phyloP scores from a whole-genome alignment of 2,888 invertebrate genomes.

The Orthonychiurus folsomi region DNA sequence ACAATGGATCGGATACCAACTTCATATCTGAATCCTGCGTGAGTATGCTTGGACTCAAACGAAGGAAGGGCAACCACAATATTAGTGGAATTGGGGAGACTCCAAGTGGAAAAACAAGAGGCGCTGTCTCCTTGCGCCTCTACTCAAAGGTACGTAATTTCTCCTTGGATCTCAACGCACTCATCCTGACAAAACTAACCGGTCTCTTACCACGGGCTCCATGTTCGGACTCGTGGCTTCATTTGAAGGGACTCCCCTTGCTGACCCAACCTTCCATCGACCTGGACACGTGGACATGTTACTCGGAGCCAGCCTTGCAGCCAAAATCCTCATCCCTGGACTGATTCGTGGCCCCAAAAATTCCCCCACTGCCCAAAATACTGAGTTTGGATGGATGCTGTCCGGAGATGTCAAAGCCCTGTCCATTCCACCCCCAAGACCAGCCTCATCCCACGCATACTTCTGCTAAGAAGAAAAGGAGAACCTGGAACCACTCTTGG shows the following conservation, averaged over 20 bases:
- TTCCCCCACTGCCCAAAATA: constrained; percentile 1
- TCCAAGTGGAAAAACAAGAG: not conserved
- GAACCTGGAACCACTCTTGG: not conserved
- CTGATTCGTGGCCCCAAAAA: not conserved
- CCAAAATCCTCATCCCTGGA: not conserved
- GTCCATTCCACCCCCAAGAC: too few relatives aligned
- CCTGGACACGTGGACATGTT: constrained; percentile 1
- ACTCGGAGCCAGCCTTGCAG: not conserved
- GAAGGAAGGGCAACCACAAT: not conserved
- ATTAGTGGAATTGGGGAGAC: not conserved
- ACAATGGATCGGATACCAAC: not conserved
- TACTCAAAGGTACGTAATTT: not conserved
- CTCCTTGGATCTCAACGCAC: not conserved
- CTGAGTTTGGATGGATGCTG: constrained; percentile 8
- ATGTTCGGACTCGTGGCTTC: not conserved
- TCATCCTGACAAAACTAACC: not conserved
- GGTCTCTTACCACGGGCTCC: not conserved
- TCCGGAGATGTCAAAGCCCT: not conserved
- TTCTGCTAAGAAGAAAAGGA: not conserved
- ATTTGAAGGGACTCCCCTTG: constrained; percentile 2
- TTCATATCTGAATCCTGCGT: constrained; percentile 5
- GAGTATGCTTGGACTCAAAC: not conserved
- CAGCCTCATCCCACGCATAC: not conserved
- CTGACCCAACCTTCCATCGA: not conserved
- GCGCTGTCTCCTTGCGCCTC: not conserved